Conservation (phyloP, 2,797 vertebrate species). For the Antrozous pallidus region DNA sequence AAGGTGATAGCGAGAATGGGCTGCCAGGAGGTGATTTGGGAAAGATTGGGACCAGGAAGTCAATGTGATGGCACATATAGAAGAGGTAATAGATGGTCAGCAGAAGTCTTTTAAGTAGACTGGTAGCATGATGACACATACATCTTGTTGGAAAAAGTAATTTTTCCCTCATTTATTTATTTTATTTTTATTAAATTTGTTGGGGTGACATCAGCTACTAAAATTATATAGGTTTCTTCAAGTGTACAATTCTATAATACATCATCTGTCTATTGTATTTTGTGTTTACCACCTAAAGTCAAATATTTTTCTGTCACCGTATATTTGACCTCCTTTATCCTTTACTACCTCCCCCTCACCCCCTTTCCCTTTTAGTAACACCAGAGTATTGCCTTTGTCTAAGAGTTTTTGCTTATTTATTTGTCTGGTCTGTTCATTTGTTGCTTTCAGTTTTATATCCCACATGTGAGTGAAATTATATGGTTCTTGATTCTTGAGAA, state of each 20-base stretch:
- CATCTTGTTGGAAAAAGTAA: not conserved
- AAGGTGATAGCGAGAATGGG: not conserved
- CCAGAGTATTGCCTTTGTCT: not conserved
- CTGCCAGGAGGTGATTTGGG: not conserved
- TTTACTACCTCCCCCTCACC: not conserved
- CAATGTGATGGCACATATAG: accelerated
- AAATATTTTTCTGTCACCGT: not conserved
- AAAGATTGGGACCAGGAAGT: not conserved
- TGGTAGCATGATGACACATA: not conserved
- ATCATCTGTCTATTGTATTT: not conserved
- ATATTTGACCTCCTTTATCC: not conserved
- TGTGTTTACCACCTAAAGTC: not conserved
- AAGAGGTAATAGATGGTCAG: not conserved
- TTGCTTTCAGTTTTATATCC: not conserved
- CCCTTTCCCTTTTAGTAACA: not conserved
- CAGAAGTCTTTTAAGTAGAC: not conserved
- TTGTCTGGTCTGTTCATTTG: not conserved
- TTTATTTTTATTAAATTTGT: not conserved
- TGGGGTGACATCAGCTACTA: not conserved
- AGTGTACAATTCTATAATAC: not conserved
- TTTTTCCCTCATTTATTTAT: not conserved
- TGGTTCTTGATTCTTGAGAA: not conserved
- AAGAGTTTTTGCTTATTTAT: not conserved
- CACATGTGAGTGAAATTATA: not conserved
- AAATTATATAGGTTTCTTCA: not conserved